Base-by-base conservation (phyloP, 2,113 vertebrate species). In the Planiliza haematocheilus region DNA sequence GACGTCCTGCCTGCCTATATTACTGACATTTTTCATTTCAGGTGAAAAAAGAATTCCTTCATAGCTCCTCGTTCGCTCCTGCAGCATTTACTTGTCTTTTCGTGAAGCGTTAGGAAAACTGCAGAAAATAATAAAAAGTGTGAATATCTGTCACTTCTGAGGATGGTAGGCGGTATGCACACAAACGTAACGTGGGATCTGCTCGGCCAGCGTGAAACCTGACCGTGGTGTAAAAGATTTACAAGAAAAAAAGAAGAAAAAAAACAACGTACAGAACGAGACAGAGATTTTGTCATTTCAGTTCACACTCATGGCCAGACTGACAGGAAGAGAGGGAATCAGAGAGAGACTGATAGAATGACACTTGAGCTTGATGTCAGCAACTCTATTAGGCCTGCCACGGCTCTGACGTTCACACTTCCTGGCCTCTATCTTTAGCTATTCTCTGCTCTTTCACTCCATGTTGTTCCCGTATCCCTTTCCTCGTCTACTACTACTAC, bases 371-470 rank as follows among this genome's bases (percentile, higher is more conserved):
- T 73, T 38, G 13, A 71, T 79, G 79, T 86, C 61, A 66, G 74
- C 61, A 30, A 42, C 74, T 81, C 64, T 79, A 83, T 81, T 83
- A 85, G 74, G 81, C 64, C 43, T 76, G 70, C 62, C 58, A 71
- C 36, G 52, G 20, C 74, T 68, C 69, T 71, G 56, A 74, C 41
- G 41, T 56, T 65, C 56, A 50, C 37, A 51, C 36, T 55, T 65
- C 39, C 34, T 43, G 55, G n/a, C 20, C 34, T 56, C 68, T 88
- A 65, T 81, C 69, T 85, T 73, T 71, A 68, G 59, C 78, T 68
- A 52, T 39, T 12, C 9, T 67, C 56, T 16, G 53, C 34, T 68
- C 24, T 48, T 61, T 57, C 37, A 59, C 13, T 50, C 30, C 16
- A 17, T 17, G 13, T 50, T 18, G 7, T 18, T 30, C 55, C 66